phyloP scores from a whole-genome alignment of 2,888 invertebrate genomes.

The Masnerella sp. region DNA sequence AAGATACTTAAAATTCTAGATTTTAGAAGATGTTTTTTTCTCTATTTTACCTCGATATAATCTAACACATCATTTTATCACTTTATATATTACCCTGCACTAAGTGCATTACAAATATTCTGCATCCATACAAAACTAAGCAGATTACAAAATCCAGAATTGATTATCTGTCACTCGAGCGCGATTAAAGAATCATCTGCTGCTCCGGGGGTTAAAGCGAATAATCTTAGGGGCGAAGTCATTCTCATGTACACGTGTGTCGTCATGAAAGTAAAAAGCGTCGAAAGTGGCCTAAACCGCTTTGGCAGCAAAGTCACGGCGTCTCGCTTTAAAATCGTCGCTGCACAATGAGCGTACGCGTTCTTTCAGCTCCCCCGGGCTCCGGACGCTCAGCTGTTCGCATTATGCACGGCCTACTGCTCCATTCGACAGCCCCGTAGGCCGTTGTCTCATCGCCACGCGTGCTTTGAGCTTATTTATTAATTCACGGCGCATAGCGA shows the following conservation, averaged over 20 bases:
- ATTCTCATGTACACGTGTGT: slow-evolving; percentile 1
- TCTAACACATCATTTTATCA: no score
- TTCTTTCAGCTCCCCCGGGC: slow-evolving; percentile 61
- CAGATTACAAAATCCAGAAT: no score
- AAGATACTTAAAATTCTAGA: no score
- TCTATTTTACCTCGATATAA: no score
- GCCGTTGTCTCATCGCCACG: slow-evolving; percentile 60
- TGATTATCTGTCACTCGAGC: no score
- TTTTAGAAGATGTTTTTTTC: no score
- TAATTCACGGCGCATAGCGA: slow-evolving; percentile 71
- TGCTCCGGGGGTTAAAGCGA: slow-evolving; percentile 9
- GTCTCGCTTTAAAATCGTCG: slow-evolving; percentile 59
- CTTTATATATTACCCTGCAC: no score
- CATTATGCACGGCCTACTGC: slow-evolving; percentile 73
- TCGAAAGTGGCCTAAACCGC: slow-evolving; percentile 61
- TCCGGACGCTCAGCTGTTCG: slow-evolving; percentile 71
- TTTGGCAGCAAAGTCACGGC: slow-evolving; percentile 60
- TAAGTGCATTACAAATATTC: no score
- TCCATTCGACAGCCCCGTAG: slow-evolving; percentile 69
- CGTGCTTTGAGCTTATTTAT: slow-evolving; percentile 72
- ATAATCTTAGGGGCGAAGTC: slow-evolving; percentile 43
- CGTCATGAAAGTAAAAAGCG: neutral
- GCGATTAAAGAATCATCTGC: slow-evolving; percentile 10
- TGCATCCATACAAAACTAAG: no score
- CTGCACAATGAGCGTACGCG: slow-evolving; percentile 55